These are phyloP conservation scores for Drosophila peninsularis DNA, from an alignment of 2,888 invertebrate species.

Conservation along the genomic window DNA sequence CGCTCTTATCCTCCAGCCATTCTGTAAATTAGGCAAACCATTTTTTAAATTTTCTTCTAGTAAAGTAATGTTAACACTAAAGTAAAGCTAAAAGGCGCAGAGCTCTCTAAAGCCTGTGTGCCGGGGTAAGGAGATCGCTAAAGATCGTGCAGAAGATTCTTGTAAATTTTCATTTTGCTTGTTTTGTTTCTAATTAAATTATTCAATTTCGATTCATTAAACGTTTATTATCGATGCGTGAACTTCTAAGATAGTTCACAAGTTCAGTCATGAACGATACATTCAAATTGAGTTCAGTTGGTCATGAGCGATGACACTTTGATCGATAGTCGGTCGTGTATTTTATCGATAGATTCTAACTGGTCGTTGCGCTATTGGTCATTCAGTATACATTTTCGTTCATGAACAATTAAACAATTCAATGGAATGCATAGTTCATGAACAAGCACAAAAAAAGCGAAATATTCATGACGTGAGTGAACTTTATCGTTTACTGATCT, in stretches of 20 bases:
- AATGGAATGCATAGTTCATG: constrained; percentile 1
- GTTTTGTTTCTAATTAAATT: background rate
- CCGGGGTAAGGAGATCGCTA: constrained; percentile 12
- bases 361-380: background rate
- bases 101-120: constrained; percentile 27
- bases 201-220: background rate
- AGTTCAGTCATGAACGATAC: constrained; percentile 1
- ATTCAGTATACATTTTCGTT: background rate
- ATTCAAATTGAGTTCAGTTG: background rate
- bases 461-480: constrained; percentile 2
- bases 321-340: constrained; percentile 5
- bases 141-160: constrained; percentile 39
- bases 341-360: background rate
- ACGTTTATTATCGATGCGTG: background rate
- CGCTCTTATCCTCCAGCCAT: constrained; percentile 86
- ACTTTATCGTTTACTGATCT: background rate
- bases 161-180: background rate
- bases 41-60: constrained; percentile 4
- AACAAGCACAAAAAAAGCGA: background rate
- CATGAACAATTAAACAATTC: background rate
- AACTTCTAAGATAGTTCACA: background rate
- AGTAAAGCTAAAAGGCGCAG: constrained; percentile 13
- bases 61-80: background rate
- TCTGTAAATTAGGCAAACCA: constrained; percentile 79
- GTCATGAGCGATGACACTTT: background rate